These are phyloP conservation scores for Nycteola revayana DNA, from an alignment of 2,888 invertebrate species.

Conservation along the genomic window DNA sequence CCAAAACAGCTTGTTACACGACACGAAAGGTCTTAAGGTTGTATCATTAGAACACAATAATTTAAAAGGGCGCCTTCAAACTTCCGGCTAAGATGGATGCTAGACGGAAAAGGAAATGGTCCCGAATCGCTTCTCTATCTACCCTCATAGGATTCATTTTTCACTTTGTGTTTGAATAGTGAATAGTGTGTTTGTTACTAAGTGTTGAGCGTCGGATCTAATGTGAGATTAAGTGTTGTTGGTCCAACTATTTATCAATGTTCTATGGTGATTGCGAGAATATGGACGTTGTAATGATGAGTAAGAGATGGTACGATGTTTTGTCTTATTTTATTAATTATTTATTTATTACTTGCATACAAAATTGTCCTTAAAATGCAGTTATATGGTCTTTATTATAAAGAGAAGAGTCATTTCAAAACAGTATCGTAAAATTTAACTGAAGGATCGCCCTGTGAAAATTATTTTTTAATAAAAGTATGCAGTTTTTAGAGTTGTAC, in stretches of 20 bases:
- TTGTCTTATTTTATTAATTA: too few species aligned
- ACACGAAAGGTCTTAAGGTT: slow-evolving; percentile 10
- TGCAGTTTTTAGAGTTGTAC: too few species aligned
- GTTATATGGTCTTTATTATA: too few species aligned
- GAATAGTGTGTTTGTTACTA: slow-evolving; percentile 27
- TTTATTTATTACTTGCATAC: too few species aligned
- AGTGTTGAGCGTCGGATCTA: slow-evolving; percentile 35
- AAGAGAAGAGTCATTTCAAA: too few species aligned
- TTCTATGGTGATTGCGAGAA: not conserved
- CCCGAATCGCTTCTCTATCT: slow-evolving; percentile 55
- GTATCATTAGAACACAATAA: slow-evolving; percentile 48
- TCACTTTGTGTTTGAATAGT: slow-evolving; percentile 42
- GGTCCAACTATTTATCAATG: not conserved
- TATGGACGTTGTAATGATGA: not conserved
- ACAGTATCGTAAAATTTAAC: too few species aligned
- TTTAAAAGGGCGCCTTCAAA: slow-evolving; percentile 66
- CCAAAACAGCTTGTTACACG: too few species aligned
- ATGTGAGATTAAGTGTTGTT: slow-evolving; percentile 37
- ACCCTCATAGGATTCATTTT: slow-evolving; percentile 70
- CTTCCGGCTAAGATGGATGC: slow-evolving; percentile 74
- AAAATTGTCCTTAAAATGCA: too few species aligned
- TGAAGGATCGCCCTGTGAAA: too few species aligned
- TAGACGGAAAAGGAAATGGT: slow-evolving; percentile 66
- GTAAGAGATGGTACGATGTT: too few species aligned
- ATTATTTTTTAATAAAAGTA: too few species aligned